Conservation (phyloP, 2,113 vertebrate genomes). For the Irena cyanogastra region DNA sequence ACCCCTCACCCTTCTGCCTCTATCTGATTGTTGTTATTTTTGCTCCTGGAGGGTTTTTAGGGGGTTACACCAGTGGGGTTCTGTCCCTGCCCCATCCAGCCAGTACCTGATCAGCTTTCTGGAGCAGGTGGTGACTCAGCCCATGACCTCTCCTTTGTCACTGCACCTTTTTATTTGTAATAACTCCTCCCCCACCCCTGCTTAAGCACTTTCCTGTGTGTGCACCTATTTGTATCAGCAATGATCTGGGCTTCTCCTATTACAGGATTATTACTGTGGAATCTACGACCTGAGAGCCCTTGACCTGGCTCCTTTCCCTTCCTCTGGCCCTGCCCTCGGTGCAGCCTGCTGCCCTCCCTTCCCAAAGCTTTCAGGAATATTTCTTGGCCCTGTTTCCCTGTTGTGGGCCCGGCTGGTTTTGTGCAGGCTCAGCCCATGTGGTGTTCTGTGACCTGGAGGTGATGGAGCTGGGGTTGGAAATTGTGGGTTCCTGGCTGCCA, state of each 20-base stretch:
- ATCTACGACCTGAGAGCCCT: not conserved
- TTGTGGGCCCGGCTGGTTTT: accelerated
- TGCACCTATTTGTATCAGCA: not conserved
- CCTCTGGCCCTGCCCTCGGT: not conserved
- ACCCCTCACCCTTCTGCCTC: not conserved
- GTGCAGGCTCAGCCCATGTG: accelerated
- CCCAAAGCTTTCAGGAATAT: not conserved
- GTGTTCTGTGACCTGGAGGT: not conserved
- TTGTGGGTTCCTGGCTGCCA: not conserved
- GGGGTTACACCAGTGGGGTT: not conserved
- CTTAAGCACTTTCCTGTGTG: not conserved
- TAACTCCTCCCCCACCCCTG: not conserved
- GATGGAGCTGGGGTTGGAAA: not conserved
- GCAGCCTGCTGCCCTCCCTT: not conserved
- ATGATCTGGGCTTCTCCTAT: not conserved
- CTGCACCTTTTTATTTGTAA: not conserved
- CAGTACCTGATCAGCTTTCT: not conserved
- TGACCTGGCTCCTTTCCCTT: not conserved
- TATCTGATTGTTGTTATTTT: not conserved
- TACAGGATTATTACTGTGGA: not conserved
- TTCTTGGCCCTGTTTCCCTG: accelerated
- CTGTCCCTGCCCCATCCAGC: not conserved
- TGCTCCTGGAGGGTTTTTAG: not conserved
- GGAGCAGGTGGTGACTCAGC: not conserved
- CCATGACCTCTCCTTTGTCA: not conserved